Evolutionary conservation across 35 echinoderm and acorn worm genomes (phyloP), one percentile per base, ranked within the genome.

Genomic region (Anneissia japonica): DNA sequence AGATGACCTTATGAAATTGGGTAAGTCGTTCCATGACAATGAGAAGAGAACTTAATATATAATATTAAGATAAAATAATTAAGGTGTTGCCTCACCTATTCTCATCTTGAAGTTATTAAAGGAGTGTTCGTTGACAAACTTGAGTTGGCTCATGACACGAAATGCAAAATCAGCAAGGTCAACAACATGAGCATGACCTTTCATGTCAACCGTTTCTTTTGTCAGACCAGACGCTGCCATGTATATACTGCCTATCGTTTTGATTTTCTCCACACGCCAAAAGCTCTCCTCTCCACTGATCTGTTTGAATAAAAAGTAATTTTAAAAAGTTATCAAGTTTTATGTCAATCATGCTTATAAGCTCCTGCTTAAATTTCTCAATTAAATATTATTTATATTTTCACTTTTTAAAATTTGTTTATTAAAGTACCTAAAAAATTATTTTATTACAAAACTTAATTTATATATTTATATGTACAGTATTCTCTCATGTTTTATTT

Each of bases 61-160:
- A 36, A 16, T 23, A 74, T 34, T 0, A 46, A 19, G 26, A 46
- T 21, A 37, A 5, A 16, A 51, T n/a, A n/a, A n/a, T n/a, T n/a
- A n/a, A n/a, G n/a, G n/a, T n/a, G n/a, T n/a, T n/a, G n/a, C n/a
- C 88, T 98, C 35, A 98, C 95, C 95, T 37, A 98, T 90, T 88
- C 92, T 91, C 95, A 98, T 98, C 56, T 93, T 93, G 82, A 98
- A 98, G 46, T 87, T 98, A 76, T 98, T 98, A 86, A 98, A 98
- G 39, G 95, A 98, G 79, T 98, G 95, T 81, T 93, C 88, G 46
- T 98, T 93, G 78, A 93, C 91, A 74, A 91, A 91, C 86, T 93
- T 89, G 0, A 98, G 84, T 51, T 98, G 95, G 31, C 82, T 89
- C 82, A 88, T 90, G 35, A 98, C 76, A 16, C 88, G 76, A 84